These are phyloP conservation scores for Lutraria rhynchaena DNA, from an alignment of 1,140 invertebrate genomes.

Conservation along the genomic window DNA sequence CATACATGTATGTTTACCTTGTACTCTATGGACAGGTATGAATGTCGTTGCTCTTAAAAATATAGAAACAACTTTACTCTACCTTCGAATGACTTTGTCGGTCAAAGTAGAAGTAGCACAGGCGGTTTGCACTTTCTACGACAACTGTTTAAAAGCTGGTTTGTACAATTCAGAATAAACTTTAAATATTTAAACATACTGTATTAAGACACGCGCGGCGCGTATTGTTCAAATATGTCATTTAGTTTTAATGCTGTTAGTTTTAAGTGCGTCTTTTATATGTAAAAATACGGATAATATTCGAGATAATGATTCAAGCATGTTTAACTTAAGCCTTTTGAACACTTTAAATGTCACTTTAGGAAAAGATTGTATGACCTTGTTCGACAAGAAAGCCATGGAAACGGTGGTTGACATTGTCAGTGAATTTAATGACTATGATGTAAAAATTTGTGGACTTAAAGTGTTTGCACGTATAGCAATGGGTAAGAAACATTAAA, in stretches of 20 bases:
- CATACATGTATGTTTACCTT: too few species aligned
- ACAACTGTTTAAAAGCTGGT: constrained; percentile 39
- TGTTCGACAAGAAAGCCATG: constrained; percentile 24
- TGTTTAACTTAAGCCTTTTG: too few species aligned
- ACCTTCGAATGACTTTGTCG: constrained; percentile 8
- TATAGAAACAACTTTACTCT: constrained; percentile 39
- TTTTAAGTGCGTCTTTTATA: too few species aligned
- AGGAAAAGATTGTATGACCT: constrained; percentile 41
- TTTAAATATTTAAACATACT: too few species aligned
- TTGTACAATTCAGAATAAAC: too few species aligned
- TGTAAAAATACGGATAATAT: too few species aligned
- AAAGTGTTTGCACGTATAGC: constrained; percentile 39
- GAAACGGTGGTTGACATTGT: constrained; percentile 26
- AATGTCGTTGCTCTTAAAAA: constrained; percentile 39
- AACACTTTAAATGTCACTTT: not conserved
- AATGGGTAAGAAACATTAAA: constrained; percentile 42
- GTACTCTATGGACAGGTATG: constrained; percentile 10
- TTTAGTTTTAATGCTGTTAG: too few species aligned
- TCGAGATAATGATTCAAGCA: too few species aligned
- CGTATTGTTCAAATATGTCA: too few species aligned
- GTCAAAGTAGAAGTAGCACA: constrained; percentile 4
- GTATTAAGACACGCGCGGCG: too few species aligned
- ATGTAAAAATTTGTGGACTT: constrained; percentile 31
- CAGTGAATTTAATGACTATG: constrained; percentile 37
- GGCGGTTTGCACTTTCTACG: constrained; percentile 45